Evolutionary conservation across 1,140 invertebrate genomes (phyloP).

Genomic region (Dendrolimus punctatus): DNA sequence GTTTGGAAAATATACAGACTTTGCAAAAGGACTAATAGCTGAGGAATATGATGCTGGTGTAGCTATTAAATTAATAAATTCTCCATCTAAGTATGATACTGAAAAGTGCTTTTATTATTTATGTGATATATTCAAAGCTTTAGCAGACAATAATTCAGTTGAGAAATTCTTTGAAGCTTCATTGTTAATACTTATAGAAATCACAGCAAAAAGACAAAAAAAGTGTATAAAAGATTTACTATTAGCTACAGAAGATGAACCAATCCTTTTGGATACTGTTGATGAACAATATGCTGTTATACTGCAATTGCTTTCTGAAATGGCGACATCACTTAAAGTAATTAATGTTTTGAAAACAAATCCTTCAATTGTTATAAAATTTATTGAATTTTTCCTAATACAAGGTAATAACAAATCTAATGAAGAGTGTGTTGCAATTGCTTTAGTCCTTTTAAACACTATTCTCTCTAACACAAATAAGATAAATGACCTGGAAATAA

Average conservation of each 20-base stretch:
- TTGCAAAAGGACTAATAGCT: slow-evolving; percentile 16
- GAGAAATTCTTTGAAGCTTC: slow-evolving; percentile 32
- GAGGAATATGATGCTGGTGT: slow-evolving; percentile 53
- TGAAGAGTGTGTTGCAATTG: slow-evolving; percentile 63
- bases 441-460: slow-evolving; percentile 66
- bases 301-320: slow-evolving; percentile 46
- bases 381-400: slow-evolving; percentile 53
- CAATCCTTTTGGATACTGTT: slow-evolving; percentile 38
- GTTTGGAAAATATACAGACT: slow-evolving; percentile 23
- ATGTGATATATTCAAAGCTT: slow-evolving; percentile 32
- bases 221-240: slow-evolving; percentile 35
- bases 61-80: slow-evolving; percentile 33
- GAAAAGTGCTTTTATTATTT: slow-evolving; percentile 33
- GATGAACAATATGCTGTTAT: slow-evolving; percentile 46
- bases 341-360: slow-evolving; percentile 45
- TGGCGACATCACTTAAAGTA: slow-evolving; percentile 43
- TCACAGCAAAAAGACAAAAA: slow-evolving; percentile 23
- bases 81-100: slow-evolving; percentile 18
- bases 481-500: slow-evolving; percentile 26
- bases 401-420: slow-evolving; percentile 26
- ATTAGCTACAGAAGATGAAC: slow-evolving; percentile 50
- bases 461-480: slow-evolving; percentile 44
- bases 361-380: slow-evolving; percentile 45
- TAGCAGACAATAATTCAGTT: slow-evolving; percentile 22
- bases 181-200: slow-evolving; percentile 33